phyloP scores from a whole-genome alignment of 2,797 vertebrate genomes.

The Galagoides demidoff region DNA sequence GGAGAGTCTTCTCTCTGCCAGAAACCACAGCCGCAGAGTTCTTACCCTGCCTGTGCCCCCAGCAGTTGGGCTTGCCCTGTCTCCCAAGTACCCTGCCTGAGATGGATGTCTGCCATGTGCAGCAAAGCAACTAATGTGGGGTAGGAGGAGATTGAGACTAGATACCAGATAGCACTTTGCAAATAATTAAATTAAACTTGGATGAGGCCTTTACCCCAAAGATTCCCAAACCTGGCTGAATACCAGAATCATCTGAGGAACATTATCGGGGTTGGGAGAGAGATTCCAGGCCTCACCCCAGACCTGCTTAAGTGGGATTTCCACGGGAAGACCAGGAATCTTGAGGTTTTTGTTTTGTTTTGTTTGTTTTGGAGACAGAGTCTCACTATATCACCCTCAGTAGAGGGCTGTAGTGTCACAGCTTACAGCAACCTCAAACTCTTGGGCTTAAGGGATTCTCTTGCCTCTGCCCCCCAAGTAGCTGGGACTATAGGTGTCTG shows the following conservation, averaged over 20 bases:
- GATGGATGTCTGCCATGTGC: neutral
- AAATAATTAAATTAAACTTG: slow-evolving; percentile 44
- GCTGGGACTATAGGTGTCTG: too few relatives aligned
- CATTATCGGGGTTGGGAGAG: neutral
- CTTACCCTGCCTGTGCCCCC: neutral
- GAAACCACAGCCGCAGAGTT: slow-evolving; percentile 50
- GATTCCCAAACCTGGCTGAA: slow-evolving; percentile 59
- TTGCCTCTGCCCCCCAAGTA: too few relatives aligned
- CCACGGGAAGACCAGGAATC: slow-evolving; percentile 63
- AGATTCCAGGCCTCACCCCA: slow-evolving; percentile 47
- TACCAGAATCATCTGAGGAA: slow-evolving; percentile 52
- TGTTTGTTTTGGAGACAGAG: too few relatives aligned
- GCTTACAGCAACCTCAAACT: too few relatives aligned
- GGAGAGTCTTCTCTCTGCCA: neutral
- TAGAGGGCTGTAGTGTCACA: too few relatives aligned
- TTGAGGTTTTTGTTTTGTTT: neutral
- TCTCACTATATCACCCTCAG: too few relatives aligned
- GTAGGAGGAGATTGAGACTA: neutral
- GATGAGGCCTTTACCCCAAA: slow-evolving; percentile 43
- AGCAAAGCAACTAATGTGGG: neutral
- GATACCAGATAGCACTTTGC: neutral
- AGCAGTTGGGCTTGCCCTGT: neutral
- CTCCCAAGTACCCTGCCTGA: neutral
- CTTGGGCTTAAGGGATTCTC: too few relatives aligned
- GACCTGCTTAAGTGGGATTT: slow-evolving; percentile 72